Evolutionary conservation across 2,888 invertebrate genomes (phyloP).

Genomic region (Fragum whitleyi): DNA sequence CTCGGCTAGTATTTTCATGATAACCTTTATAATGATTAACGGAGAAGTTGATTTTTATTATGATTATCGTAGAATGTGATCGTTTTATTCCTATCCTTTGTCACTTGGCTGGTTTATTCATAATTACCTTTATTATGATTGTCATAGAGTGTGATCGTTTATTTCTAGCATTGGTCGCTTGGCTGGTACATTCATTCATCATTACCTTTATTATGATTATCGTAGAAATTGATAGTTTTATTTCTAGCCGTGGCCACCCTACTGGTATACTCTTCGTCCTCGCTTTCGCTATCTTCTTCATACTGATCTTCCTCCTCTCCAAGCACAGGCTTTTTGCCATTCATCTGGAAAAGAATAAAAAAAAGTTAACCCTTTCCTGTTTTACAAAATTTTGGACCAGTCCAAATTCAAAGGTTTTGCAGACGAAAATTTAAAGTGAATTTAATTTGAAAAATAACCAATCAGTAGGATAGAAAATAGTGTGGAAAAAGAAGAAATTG

Average conservation of each 20-base stretch:
- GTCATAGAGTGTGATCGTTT: too few species aligned
- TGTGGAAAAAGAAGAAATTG: too few species aligned
- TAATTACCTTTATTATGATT: neutral
- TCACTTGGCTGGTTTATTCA: constrained; percentile 10
- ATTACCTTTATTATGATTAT: constrained; percentile 40
- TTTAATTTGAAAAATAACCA: too few species aligned
- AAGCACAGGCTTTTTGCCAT: neutral
- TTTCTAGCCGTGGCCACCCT: constrained; percentile 27
- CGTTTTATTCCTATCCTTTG: neutral
- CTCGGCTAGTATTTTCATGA: neutral
- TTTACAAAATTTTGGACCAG: too few species aligned
- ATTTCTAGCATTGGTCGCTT: neutral
- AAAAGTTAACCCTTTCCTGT: too few species aligned
- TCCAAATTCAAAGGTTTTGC: too few species aligned
- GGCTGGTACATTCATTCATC: too few species aligned
- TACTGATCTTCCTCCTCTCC: constrained; percentile 41
- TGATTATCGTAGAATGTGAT: constrained; percentile 23
- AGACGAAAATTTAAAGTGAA: too few species aligned
- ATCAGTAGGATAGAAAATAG: too few species aligned
- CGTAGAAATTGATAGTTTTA: constrained; percentile 3
- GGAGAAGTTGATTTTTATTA: constrained; percentile 16
- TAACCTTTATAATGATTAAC: too few species aligned
- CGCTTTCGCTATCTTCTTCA: constrained; percentile 47
- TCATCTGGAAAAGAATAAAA: neutral
- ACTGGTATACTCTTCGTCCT: constrained; percentile 40